Evolutionary conservation across 1,140 invertebrate genomes (phyloP).

Genomic region (Pachyrhynchus sulphureomaculatus): DNA sequence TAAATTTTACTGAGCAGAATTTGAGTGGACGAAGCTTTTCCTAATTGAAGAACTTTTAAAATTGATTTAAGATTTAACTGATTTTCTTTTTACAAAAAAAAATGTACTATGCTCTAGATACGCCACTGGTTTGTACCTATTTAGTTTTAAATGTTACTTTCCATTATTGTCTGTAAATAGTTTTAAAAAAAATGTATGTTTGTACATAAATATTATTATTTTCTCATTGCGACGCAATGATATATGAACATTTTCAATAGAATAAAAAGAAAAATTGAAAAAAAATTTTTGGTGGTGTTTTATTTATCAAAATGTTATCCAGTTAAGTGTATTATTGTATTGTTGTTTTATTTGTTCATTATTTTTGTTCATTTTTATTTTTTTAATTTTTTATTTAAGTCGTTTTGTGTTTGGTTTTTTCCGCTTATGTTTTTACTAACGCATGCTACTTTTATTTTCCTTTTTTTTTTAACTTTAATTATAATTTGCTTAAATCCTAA

Average conservation of each 20-base stretch:
- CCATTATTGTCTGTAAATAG: conserved; percentile 19
- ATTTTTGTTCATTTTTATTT: conserved; percentile 13
- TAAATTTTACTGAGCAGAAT: no score
- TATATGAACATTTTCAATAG: conserved; percentile 50
- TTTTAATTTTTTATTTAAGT: conserved; percentile 41
- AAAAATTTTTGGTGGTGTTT: conserved; percentile 7
- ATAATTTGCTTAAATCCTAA: conserved; percentile 38
- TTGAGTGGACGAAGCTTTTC: no score
- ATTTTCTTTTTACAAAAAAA: no score
- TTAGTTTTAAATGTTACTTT: conserved; percentile 27
- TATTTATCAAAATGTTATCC: conserved; percentile 44
- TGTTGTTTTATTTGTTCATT: no score
- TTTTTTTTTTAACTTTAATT: conserved; percentile 41
- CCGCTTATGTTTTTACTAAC: conserved; percentile 5
- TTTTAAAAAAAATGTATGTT: conserved; percentile 52
- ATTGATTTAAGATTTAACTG: no score
- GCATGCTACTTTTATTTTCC: background rate
- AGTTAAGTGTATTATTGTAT: conserved; percentile 4
- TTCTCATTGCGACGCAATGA: conserved; percentile 47
- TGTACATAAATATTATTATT: conserved; percentile 54
- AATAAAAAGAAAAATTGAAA: conserved; percentile 46
- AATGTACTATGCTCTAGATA: no score
- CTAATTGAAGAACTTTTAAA: no score
- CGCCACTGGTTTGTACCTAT: background rate
- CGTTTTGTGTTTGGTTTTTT: conserved; percentile 53